Percentiles rank a stretch among this genome's conserved stretches.
These are phyloP conservation scores for Drepanosiphum platanoidis DNA, from an alignment of 2,888 invertebrate genomes.

Conservation along the genomic window DNA sequence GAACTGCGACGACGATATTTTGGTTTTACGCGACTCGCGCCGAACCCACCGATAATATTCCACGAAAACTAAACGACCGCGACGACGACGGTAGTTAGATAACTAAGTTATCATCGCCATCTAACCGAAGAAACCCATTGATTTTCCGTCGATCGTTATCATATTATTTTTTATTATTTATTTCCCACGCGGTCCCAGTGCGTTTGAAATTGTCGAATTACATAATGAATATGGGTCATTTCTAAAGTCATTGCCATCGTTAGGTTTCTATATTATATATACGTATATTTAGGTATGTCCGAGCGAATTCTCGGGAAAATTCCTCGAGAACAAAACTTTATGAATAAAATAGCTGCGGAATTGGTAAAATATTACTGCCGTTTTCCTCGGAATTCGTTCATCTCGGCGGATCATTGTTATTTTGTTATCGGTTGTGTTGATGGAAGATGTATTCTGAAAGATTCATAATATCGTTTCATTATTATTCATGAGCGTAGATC, in stretches of 20 bases:
- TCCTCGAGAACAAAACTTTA: not conserved
- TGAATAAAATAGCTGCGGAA: not conserved
- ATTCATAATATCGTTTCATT: not conserved
- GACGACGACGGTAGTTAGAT: too few relatives aligned
- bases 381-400: not conserved
- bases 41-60: not conserved
- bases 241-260: not conserved
- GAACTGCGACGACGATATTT: not conserved
- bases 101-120: too few relatives aligned
- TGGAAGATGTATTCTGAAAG: not conserved
- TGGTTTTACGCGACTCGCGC: not conserved
- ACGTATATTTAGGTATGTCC: not conserved
- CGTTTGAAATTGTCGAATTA: not conserved
- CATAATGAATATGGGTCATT: not conserved
- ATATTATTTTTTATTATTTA: not conserved
- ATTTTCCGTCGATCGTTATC: not conserved
- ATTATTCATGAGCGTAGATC: not conserved
- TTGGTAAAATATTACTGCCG: not conserved
- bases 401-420: not conserved
- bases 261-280: not conserved
- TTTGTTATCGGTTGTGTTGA: not conserved
- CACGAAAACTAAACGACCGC: not conserved
- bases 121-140: not conserved
- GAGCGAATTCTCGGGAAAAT: conserved; percentile 2
- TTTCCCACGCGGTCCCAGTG: too few relatives aligned